These are phyloP conservation scores for Podocnemis expansa DNA, from an alignment of 2,113 vertebrate species.

Conservation along the genomic window DNA sequence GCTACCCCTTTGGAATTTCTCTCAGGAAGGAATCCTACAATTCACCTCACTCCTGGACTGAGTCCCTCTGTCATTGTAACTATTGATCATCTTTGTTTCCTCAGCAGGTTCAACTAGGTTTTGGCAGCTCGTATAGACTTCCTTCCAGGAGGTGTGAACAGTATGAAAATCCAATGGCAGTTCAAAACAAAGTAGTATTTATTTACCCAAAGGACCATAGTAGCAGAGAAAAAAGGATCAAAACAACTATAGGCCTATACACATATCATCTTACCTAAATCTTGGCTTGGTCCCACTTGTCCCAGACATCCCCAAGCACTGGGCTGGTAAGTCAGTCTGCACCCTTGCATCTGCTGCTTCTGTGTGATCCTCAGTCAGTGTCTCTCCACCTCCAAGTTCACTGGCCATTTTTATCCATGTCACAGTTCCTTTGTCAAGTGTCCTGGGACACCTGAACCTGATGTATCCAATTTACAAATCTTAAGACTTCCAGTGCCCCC, in stretches of 20 bases:
- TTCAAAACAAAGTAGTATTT: not conserved
- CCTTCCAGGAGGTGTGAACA: not conserved
- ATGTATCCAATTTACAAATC: not conserved
- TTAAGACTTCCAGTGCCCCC: conserved; percentile 25
- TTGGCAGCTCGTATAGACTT: not conserved
- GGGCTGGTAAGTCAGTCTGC: conserved; percentile 19
- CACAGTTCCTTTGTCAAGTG: not conserved
- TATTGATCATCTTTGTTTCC: not conserved
- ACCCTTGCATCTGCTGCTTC: not conserved
- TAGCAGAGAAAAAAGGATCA: not conserved
- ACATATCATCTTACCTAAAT: not conserved
- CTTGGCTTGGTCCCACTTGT: not conserved
- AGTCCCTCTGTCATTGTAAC: not conserved
- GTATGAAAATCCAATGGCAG: not conserved
- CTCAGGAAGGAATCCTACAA: not conserved
- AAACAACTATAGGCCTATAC: not conserved
- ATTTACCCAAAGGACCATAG: not conserved
- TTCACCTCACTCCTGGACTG: not conserved
- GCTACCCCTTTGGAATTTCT: too few species aligned
- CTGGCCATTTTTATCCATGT: not conserved
- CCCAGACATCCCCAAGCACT: not conserved
- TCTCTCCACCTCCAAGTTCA: conserved; percentile 30
- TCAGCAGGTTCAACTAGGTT: not conserved
- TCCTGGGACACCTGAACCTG: not conserved
- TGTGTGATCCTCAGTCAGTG: not conserved